These are phyloP conservation scores for Drosophila pachea DNA, from an alignment of 1,140 invertebrate species.

Conservation along the genomic window DNA sequence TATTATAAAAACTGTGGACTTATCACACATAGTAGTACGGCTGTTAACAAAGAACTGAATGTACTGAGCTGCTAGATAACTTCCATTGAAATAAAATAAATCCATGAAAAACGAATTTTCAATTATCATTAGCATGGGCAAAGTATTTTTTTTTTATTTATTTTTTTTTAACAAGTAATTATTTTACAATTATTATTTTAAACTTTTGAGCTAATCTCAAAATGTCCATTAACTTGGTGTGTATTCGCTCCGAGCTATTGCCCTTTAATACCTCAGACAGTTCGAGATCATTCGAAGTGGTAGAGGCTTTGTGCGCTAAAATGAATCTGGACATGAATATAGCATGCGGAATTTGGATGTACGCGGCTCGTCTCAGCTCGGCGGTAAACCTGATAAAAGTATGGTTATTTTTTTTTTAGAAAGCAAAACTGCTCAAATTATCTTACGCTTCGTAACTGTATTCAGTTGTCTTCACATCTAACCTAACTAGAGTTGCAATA, in stretches of 20 bases:
- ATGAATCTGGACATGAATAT: slow-evolving; percentile 72
- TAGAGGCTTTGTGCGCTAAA: slow-evolving; percentile 43
- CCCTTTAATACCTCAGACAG: slow-evolving; percentile 42
- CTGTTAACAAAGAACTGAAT: background rate
- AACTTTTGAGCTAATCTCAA: slow-evolving; percentile 49
- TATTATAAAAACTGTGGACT: background rate
- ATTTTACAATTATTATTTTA: slow-evolving; percentile 42
- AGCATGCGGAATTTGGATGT: slow-evolving; percentile 64
- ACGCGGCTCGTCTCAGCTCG: slow-evolving; percentile 60
- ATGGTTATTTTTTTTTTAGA: background rate
- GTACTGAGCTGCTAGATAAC: background rate
- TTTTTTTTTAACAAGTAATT: slow-evolving; percentile 29
- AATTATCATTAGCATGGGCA: slow-evolving; percentile 13
- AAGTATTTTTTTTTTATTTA: slow-evolving; percentile 14
- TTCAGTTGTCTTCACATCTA: slow-evolving; percentile 34
- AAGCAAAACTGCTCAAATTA: background rate
- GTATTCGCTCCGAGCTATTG: slow-evolving; percentile 43
- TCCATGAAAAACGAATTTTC: background rate
- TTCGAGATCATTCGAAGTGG: slow-evolving; percentile 31
- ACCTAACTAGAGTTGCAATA: slow-evolving; percentile 62
- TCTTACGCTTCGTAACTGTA: slow-evolving; percentile 56
- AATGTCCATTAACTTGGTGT: slow-evolving; percentile 51
- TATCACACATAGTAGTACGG: slow-evolving; percentile 19
- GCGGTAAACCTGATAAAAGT: slow-evolving; percentile 46
- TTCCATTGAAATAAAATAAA: background rate